Base-by-base conservation (phyloP, 2,888 invertebrate species). In the Pammene fasciana region DNA sequence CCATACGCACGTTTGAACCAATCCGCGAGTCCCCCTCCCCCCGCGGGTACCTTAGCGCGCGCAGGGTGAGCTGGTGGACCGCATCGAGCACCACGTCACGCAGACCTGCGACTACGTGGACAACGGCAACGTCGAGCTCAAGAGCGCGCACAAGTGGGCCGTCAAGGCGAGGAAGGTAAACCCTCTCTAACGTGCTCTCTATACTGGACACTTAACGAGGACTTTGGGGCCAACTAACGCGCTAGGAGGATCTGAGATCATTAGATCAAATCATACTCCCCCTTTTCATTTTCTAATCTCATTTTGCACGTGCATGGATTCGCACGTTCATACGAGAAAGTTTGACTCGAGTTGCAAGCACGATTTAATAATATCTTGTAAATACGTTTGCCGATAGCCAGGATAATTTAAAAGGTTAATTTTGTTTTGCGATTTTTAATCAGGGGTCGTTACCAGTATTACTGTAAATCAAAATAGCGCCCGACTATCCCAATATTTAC, bases 51-150 rank as follows among this genome's bases (percentile, higher is more conserved):
- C 85, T 89, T 89, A 89, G 89, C 84, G 82, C 85, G 81, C 84
- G 85, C 94, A 98, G 98, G 98, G 98, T 86, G 98, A 98, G 93
- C 96, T 97, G 94, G 95, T 98, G 86, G 97, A 98, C 94, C 95
- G 97, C 89, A 97, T 98, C 93, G 98, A 98, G 94, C 96, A 96
- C 94, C 97, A 98, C 93, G 98, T 98, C 78, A 95, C 96, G 82
- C 95, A 96, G 89, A 96, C 97, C 76, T 95, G 95, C 78, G 96
- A 97, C 89, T 96, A 96, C 93, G 96, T 98, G 82, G 95, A 95
- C 84, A 93, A 94, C 75, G 98, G 97, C 79, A 95, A 95, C 80
- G 94, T 93, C 78, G 95, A 98, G 88, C 95, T 98, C 78, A 94
- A 94, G 86, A 93, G 94, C 84, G 98, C 98, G 76, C 94, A 95